A percentile compares a stretch with the other conserved stretches of the same genome.
phyloP scores from a whole-genome alignment of 2,797 vertebrate genomes.

The Dallia pectoralis region DNA sequence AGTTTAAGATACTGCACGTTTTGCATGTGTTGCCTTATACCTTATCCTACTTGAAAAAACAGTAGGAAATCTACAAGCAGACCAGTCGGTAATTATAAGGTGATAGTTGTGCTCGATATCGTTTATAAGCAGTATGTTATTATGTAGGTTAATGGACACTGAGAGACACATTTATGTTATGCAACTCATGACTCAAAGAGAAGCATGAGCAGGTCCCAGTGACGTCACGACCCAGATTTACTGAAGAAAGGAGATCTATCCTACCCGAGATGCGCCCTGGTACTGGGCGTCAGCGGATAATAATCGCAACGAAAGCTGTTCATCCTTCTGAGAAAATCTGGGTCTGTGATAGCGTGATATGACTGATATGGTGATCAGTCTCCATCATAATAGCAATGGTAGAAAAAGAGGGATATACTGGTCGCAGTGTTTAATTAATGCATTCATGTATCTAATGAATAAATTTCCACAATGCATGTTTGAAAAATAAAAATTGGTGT shows the following conservation, averaged over 20 bases:
- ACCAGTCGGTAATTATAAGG: neutral
- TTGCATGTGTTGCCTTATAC: neutral
- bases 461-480: no score
- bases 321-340: neutral
- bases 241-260: slow-evolving; percentile 28
- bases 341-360: neutral
- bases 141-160: slow-evolving; percentile 13
- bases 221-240: slow-evolving; percentile 52
- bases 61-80: neutral
- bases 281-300: neutral
- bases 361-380: neutral
- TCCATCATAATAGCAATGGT: neutral
- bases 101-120: no score
- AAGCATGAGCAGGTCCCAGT: slow-evolving; percentile 44
- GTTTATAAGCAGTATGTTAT: no score
- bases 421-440: no score
- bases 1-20: neutral
- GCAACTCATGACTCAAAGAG: slow-evolving; percentile 43
- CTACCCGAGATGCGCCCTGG: neutral
- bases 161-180: slow-evolving; percentile 39
- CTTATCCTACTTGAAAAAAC: neutral
- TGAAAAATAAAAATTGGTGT: no score
- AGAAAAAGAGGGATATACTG: no score
- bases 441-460: no score
- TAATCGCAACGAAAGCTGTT: neutral